A percentile compares a stretch with the other conserved stretches of the same genome.
Evolutionary conservation across 2,888 invertebrate species (phyloP).

Genomic region (Disparrhopalites patrizii): DNA sequence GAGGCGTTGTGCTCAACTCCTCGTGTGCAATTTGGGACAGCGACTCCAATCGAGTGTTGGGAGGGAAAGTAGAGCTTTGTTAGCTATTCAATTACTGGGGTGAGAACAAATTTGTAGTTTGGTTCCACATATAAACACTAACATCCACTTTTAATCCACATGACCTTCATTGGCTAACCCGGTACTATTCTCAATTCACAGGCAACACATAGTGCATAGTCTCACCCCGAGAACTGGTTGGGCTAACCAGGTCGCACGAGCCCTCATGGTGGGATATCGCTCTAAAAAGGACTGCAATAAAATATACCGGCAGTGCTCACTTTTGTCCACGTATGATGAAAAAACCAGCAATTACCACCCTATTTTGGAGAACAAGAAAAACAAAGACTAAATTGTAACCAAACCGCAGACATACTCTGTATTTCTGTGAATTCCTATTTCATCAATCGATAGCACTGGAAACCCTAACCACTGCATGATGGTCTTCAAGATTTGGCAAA

Average conservation of each 20-base stretch:
- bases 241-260: not conserved
- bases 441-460: no score
- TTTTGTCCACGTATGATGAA: not conserved
- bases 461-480: no score
- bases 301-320: not conserved
- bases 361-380: no score
- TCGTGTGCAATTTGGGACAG: slow-evolving; percentile 1
- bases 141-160: no score
- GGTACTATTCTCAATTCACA: no score
- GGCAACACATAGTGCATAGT: not conserved
- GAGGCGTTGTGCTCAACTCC: slow-evolving; percentile 1
- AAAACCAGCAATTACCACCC: not conserved
- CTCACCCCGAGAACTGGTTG: not conserved
- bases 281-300: not conserved
- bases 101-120: not conserved
- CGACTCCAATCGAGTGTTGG: not conserved
- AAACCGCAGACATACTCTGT: no score
- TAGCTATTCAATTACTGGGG: not conserved
- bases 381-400: no score
- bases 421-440: no score
- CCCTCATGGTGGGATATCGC: slow-evolving; percentile 1
- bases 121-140: not conserved
- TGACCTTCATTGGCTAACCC: no score
- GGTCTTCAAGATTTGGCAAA: no score
- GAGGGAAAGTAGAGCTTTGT: not conserved